Evolutionary conservation across 2,113 vertebrate genomes (phyloP).

Genomic region (Erinaceus europaeus): DNA sequence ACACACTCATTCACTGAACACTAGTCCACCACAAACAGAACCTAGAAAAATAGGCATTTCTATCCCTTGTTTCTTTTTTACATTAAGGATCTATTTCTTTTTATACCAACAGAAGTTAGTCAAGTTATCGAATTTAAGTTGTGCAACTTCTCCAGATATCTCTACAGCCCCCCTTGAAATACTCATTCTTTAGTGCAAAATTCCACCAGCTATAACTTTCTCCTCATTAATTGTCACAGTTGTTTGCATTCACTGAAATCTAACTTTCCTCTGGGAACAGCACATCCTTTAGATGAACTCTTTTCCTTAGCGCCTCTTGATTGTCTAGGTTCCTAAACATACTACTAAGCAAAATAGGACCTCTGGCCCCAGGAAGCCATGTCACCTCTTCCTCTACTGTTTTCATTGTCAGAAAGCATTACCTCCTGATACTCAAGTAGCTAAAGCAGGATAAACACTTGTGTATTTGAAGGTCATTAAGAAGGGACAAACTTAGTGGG

Average conservation of each 20-base stretch:
- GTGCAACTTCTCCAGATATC: neutral
- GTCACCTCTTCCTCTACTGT: too few relatives aligned
- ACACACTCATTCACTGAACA: slow-evolving; percentile 21
- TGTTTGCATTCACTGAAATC: neutral
- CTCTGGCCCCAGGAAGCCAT: neutral
- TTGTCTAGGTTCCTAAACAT: neutral
- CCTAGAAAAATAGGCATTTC: neutral
- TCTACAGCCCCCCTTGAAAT: too few relatives aligned
- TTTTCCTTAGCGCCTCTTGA: neutral
- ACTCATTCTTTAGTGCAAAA: neutral
- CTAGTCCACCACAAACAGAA: neutral
- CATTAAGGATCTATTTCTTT: neutral
- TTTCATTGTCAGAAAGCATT: neutral
- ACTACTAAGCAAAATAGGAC: neutral
- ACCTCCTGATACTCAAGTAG: too few relatives aligned
- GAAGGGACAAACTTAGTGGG: too few relatives aligned
- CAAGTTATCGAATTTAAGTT: neutral
- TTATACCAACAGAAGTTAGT: neutral
- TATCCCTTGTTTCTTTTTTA: neutral
- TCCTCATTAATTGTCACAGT: neutral
- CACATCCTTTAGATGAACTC: neutral
- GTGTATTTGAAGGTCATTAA: too few relatives aligned
- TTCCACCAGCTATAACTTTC: neutral
- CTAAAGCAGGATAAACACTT: too few relatives aligned
- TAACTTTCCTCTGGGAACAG: neutral